A percentile compares a stretch with the other conserved stretches of the same genome.
Conservation (phyloP, 1,140 invertebrate species). For the Drosophila littoralis region DNA sequence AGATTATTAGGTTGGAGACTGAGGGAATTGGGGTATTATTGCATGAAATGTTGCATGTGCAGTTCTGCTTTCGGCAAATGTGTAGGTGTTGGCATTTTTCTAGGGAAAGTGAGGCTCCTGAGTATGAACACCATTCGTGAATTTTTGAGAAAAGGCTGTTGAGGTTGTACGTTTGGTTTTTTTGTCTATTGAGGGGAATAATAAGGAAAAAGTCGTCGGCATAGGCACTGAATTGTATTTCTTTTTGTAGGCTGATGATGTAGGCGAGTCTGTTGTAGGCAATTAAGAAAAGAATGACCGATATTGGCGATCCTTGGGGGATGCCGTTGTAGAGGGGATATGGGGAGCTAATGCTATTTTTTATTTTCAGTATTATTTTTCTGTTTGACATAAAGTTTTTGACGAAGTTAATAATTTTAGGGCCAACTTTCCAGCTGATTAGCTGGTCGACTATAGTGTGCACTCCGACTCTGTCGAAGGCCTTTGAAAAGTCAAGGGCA, state of each 20-base stretch:
- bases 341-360: neutral
- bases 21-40: neutral
- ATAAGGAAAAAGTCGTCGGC: conserved; percentile 1
- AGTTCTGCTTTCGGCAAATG: too few relatives aligned
- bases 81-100: too few relatives aligned
- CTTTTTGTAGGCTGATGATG: neutral
- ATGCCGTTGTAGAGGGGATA: neutral
- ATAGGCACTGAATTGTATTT: neutral
- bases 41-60: too few relatives aligned
- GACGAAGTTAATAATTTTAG: too few relatives aligned
- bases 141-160: neutral
- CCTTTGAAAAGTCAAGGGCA: too few relatives aligned
- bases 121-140: neutral
- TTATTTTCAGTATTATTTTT: too few relatives aligned
- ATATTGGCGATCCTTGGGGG: neutral
- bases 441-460: too few relatives aligned
- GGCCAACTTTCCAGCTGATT: too few relatives aligned
- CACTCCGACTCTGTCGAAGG: too few relatives aligned
- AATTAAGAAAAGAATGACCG: neutral
- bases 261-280: neutral
- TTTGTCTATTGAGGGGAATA: neutral
- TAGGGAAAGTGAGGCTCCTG: too few relatives aligned
- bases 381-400: too few relatives aligned
- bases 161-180: neutral
- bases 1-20: conserved; percentile 1